These are phyloP conservation scores for Helarctos malayanus DNA, from an alignment of 2,797 vertebrate species.

Conservation along the genomic window DNA sequence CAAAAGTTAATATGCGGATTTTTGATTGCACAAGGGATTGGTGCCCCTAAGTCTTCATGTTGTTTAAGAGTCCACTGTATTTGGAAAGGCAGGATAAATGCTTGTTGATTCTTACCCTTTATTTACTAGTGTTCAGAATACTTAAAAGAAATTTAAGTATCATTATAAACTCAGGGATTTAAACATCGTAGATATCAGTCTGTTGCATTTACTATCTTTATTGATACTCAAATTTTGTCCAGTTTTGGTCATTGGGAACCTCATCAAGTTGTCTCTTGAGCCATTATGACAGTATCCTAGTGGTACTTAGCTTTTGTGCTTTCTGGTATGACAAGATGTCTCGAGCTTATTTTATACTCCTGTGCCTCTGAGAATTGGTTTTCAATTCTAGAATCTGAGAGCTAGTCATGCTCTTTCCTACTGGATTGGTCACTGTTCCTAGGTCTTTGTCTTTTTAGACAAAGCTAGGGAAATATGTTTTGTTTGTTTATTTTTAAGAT, in stretches of 20 bases:
- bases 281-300: neutral
- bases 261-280: neutral
- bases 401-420: neutral
- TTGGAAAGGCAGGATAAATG: slow-evolving; percentile 43
- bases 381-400: neutral
- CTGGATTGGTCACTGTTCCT: neutral
- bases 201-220: neutral
- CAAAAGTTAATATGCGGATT: neutral
- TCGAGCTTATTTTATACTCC: neutral
- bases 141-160: neutral
- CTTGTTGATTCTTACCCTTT: slow-evolving; percentile 21
- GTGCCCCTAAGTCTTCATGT: neutral
- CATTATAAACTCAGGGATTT: slow-evolving; percentile 1
- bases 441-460: neutral
- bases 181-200: neutral
- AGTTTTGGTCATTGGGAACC: neutral
- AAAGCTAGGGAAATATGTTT: neutral
- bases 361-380: slow-evolving; percentile 25
- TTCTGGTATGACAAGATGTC: neutral
- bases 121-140: slow-evolving; percentile 39
- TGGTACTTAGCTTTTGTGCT: neutral
- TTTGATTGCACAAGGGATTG: neutral
- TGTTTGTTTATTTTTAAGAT: slow-evolving; percentile 62
- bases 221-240: neutral
- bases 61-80: neutral